Evolutionary conservation across 2,888 invertebrate species (phyloP).

Genomic region (Heliconius cydno): DNA sequence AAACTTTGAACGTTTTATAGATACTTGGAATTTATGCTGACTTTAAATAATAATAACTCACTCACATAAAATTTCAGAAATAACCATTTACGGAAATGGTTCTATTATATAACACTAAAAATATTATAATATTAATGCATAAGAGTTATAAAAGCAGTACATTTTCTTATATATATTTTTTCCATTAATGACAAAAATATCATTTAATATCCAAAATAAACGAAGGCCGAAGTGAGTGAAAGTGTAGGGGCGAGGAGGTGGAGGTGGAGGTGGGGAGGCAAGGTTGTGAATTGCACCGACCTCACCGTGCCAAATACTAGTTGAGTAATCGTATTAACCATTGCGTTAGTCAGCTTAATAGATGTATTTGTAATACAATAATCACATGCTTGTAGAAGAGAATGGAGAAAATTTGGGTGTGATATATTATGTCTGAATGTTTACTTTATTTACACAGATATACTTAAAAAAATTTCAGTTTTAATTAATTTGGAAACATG

Average conservation of each 20-base stretch:
- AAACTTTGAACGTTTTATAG: slow-evolving; percentile 4
- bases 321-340: slow-evolving; percentile 77
- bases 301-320: slow-evolving; percentile 73
- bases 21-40: background rate
- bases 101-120: background rate
- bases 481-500: too few species aligned
- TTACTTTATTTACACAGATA: too few species aligned
- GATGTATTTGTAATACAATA: slow-evolving; percentile 51
- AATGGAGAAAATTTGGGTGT: background rate
- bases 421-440: background rate
- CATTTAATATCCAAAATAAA: slow-evolving; percentile 57
- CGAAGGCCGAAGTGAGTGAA: slow-evolving; percentile 70
- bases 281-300: slow-evolving; percentile 76
- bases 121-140: slow-evolving; percentile 1
- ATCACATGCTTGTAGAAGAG: slow-evolving; percentile 14
- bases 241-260: slow-evolving; percentile 65
- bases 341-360: slow-evolving; percentile 71
- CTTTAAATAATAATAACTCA: background rate
- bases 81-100: background rate
- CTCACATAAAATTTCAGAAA: background rate
- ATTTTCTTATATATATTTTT: background rate
- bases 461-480: too few species aligned
- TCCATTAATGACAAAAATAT: slow-evolving; percentile 28
- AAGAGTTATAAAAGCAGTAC: background rate
- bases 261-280: slow-evolving; percentile 59